Base-by-base conservation (phyloP, 30 jellyfish, hydroid and myxozoan genomes). In the Sanderia malayensis region DNA sequence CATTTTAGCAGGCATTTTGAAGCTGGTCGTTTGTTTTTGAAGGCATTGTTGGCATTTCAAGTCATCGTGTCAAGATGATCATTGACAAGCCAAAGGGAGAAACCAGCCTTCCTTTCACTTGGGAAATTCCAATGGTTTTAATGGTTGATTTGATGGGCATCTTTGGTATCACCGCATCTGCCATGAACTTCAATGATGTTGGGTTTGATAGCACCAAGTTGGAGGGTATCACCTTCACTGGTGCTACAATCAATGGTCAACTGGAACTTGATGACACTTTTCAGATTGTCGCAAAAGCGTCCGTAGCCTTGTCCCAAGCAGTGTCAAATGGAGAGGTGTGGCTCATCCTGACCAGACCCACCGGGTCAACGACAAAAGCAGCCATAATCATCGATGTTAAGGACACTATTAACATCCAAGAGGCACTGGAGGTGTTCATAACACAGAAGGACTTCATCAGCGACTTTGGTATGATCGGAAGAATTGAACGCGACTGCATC, bases 381-480 rank as follows among this genome's bases (percentile, higher is more conserved):
- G 85, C 93, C 21, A 37, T 81, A 9, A 45, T 71, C 17, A 70
- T 70, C 30, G 93, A 68, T 13, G 49, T 81, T 28, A 19, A 26
- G 44, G 85, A 81, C 33, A 69, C 47, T 32, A 22, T n/a, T 33
- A 70, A 81, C 74, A 60, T 81, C 25, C 61, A 71, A 10, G 80
- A 68, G 31, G 85, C 82, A 20, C 84, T 81, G 18, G 79, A 58
- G 41, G 71, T 27, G 34, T 69, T 81, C 71, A 58, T 70, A 57
- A 60, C 44, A 28, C 85, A 67, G 46, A 18, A 21, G 23, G 78
- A 46, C 23, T 81, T 81, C 82, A 81, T 67, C 64, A 70, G 80
- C 44, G 85, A 70, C 25, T 70, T 81, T 70, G 84, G 84, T 1
- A 58, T 81, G 80, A 46, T 81, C 15, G 85, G 93, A 27, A 70